Base-by-base conservation (phyloP, 92 coral and sea anemone species). In the Porites lobata region DNA sequence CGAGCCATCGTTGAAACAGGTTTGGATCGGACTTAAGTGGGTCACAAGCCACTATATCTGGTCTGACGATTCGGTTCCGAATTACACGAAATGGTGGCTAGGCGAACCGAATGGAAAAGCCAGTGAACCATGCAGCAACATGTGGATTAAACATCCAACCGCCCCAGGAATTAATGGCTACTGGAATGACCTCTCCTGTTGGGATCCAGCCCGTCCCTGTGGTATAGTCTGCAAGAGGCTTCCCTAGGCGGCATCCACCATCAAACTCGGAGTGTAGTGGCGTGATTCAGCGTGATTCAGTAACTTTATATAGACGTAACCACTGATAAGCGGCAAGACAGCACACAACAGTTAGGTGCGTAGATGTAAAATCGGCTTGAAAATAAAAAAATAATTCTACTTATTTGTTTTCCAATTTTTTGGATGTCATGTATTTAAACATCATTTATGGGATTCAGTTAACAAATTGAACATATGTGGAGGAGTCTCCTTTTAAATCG, bases 61-160 rank as follows among this genome's bases (percentile, higher is more conserved):
- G 51, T 26, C 38, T 26, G 51, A 69, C 8, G 7, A 13, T 9
- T 69, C 54, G 8, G 52, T 32, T 69, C 59, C 29, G 20, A 9
- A 8, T 29, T 72, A 9, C 38, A 72, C 6, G 13, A 12, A 50
- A 22, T 72, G 77, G 77, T 22, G 22, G 8, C 61, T 3, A 5
- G 1, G n/a, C 9, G 77, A 72, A 72, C 77, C 61, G 18, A 72
- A 50, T n/a, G 77, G 61, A 7, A 50, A 50, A 50, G 77, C 59
- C 59, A 10, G 13, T 6, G 77, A 72, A 10, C 61, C 77, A 9
- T 18, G 77, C 17, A n/a, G 59, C 26, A 17, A 32, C 26, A 72
- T 50, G 59, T 17, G 26, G 26, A 72, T 26, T 72, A 26, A 57
- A 22, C 50, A 43, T 8, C 32, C 2, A 26, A 26, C 32, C 32